Conservation (phyloP, 2,113 vertebrate genomes). For the Cololabis saira region DNA sequence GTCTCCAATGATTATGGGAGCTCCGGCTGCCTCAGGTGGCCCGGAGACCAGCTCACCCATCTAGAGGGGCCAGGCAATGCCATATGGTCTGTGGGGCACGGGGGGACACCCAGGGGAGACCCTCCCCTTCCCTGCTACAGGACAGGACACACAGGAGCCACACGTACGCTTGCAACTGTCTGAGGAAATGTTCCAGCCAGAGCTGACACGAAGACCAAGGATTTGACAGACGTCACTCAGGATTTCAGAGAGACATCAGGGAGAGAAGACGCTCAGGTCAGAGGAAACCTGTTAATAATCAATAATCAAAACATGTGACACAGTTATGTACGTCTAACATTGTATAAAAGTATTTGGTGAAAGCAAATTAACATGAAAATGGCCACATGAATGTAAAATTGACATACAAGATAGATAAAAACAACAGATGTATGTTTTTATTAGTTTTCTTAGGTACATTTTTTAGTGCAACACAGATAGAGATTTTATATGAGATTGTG, state of each 20-base stretch:
- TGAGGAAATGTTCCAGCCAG: conserved; percentile 42
- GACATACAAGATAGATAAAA: too few species aligned
- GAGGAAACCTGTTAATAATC: neutral
- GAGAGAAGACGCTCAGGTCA: conserved; percentile 13
- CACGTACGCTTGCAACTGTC: conserved; percentile 24
- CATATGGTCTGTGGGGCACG: conserved; percentile 80
- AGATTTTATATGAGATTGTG: too few species aligned
- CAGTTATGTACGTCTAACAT: too few species aligned
- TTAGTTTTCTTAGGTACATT: too few species aligned
- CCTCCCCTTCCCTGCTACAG: conserved; percentile 46
- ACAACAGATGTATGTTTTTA: too few species aligned
- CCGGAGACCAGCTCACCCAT: conserved; percentile 65
- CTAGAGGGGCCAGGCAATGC: conserved; percentile 63
- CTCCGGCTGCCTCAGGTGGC: conserved; percentile 80
- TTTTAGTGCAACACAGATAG: too few species aligned
- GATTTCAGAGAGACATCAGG: conserved; percentile 21
- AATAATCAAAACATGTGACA: neutral
- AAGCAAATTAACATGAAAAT: too few species aligned
- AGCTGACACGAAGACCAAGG: conserved; percentile 40
- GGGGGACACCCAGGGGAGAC: conserved; percentile 69
- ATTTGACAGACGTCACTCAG: conserved; percentile 55
- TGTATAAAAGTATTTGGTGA: neutral
- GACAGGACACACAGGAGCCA: conserved; percentile 55
- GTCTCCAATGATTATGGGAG: conserved; percentile 81
- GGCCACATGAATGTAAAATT: too few species aligned